Conservation (phyloP, 2,888 invertebrate species). For the Noctua pronuba region DNA sequence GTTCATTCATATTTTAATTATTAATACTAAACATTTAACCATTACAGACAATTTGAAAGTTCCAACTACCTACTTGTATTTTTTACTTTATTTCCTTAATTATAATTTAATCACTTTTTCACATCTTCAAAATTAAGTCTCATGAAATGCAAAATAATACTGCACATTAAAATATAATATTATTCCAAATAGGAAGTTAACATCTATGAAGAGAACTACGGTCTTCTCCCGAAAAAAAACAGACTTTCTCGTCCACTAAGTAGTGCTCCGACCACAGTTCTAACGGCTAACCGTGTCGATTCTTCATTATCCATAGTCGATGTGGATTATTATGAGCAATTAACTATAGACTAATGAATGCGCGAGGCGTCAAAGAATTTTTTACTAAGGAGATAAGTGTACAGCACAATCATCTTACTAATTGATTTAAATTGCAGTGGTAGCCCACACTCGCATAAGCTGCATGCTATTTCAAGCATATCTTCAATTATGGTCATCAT, state of each 20-base stretch:
- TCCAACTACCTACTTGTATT: not conserved
- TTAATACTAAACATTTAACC: constrained; percentile 1
- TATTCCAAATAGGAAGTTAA: not conserved
- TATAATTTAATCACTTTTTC: constrained; percentile 8
- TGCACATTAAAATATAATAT: not conserved
- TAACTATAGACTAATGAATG: constrained; percentile 57
- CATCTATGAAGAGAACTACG: not conserved
- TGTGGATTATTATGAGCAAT: constrained; percentile 62
- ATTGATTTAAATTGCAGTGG: constrained; percentile 50
- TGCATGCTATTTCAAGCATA: constrained; percentile 25
- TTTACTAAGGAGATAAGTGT: constrained; percentile 47
- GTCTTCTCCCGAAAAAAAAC: not conserved
- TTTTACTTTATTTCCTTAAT: constrained; percentile 6
- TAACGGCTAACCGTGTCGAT: constrained; percentile 16
- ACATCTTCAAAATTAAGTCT: not conserved
- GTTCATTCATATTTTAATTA: constrained; percentile 37
- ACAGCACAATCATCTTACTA: constrained; percentile 40
- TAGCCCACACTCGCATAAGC: constrained; percentile 18
- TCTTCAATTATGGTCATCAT: not conserved
- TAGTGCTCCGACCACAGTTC: not conserved
- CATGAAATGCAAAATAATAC: not conserved
- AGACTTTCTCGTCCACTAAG: not conserved
- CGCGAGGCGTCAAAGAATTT: constrained; percentile 54
- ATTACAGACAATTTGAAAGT: constrained; percentile 20
- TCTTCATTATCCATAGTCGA: constrained; percentile 28